Conservation (phyloP, 2,113 vertebrate species). For the Pavo muticus region DNA sequence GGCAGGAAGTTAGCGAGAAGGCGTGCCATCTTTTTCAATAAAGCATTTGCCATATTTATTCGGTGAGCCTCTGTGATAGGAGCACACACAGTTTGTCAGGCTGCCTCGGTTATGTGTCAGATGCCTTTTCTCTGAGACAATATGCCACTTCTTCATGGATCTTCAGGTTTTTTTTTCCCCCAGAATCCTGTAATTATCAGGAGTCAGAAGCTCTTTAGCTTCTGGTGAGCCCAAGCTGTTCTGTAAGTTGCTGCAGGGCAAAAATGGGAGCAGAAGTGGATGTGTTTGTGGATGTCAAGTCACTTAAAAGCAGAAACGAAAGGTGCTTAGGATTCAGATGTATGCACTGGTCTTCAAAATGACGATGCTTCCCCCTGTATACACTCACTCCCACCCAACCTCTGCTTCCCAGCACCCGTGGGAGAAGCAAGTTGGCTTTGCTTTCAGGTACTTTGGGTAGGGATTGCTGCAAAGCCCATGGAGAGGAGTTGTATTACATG, state of each 20-base stretch:
- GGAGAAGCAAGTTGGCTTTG: neutral
- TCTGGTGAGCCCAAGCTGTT: neutral
- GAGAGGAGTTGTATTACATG: neutral
- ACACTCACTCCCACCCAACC: neutral
- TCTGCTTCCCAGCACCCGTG: neutral
- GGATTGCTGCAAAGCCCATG: neutral
- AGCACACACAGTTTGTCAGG: neutral
- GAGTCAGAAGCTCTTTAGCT: neutral
- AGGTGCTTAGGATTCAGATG: neutral
- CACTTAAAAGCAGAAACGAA: neutral
- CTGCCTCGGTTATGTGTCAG: neutral
- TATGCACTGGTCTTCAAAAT: neutral
- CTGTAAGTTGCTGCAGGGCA: neutral
- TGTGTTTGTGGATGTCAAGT: neutral
- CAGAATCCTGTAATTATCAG: neutral
- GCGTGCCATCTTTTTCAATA: fast-evolving
- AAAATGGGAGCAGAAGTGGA: neutral
- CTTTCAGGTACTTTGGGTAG: neutral
- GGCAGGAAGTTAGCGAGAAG: neutral
- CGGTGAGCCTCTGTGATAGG: neutral
- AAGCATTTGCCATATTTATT: neutral
- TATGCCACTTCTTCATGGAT: neutral
- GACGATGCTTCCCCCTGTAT: neutral
- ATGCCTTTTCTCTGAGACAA: neutral
- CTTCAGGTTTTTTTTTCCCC: neutral